These are phyloP conservation scores for Cyanoderma ruficeps DNA, from an alignment of 2,113 vertebrate species.

Conservation along the genomic window DNA sequence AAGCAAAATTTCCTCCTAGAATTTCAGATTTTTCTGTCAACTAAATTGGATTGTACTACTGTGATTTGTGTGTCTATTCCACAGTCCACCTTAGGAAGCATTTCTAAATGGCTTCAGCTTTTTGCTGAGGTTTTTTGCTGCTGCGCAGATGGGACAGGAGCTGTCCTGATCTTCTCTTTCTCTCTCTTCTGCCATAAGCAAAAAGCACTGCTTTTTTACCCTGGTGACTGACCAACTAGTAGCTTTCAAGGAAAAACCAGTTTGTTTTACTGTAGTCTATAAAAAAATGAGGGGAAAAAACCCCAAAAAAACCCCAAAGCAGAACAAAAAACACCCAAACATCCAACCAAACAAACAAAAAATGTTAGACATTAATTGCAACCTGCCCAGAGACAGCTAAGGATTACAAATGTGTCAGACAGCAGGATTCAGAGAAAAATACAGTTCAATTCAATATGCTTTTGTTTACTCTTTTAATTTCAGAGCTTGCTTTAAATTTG, in stretches of 20 bases:
- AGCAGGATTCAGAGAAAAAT: not conserved
- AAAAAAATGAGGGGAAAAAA: not conserved
- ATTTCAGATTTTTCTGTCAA: not conserved
- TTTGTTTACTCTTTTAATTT: slow-evolving; percentile 22
- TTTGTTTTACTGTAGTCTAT: not conserved
- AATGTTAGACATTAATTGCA: not conserved
- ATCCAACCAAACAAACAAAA: not conserved
- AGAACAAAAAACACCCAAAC: not conserved
- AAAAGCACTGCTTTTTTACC: not conserved
- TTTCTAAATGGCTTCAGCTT: not conserved
- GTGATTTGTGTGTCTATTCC: not conserved
- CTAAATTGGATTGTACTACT: not conserved
- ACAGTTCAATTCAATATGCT: not conserved
- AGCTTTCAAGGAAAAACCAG: not conserved
- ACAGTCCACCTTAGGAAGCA: not conserved
- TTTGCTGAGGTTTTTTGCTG: not conserved
- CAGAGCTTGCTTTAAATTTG: not conserved
- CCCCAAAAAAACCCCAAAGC: not conserved
- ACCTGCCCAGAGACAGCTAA: not conserved
- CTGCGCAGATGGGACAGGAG: not conserved
- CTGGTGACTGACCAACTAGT: not conserved
- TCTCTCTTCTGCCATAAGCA: not conserved
- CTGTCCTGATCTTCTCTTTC: not conserved
- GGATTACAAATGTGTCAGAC: not conserved
- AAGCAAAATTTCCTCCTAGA: not conserved